Base-by-base conservation (phyloP, 2,113 vertebrate genomes). In the Phoenicopterus ruber region DNA sequence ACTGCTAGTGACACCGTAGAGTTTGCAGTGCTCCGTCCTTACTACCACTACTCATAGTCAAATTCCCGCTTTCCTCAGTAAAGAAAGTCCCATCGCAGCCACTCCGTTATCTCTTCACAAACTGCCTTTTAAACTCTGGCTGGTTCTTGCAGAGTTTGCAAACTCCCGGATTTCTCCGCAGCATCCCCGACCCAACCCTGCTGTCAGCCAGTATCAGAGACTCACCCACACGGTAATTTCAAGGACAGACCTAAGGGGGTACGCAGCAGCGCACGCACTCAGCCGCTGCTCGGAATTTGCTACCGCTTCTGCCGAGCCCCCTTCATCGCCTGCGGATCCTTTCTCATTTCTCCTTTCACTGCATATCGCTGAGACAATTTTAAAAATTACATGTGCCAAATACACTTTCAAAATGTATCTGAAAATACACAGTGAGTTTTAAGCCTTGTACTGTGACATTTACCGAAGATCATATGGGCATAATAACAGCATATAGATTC, bases 11-110 rank as follows among this genome's bases (percentile, higher is more conserved):
- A 46, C 22, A 21, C 25, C 2, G 34, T 5, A n/a, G 63, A 61
- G 22, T 34, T 88, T 40, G 50, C 26, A 57, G 32, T 9, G 40
- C 40, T 63, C 59, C 26, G 46, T 54, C 58, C 79, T 82, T 34
- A 31, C 42, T 31, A 7, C 32, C 0, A 2, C 52, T 67, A 21
- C 49, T 65, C 1, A 0, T 3, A 28, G 63, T 3, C 47, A 11
- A 65, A 70, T 57, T 89, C 44, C 19, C 66, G 85, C 44, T 44
- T 87, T 62, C 22, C 31, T 69, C 47, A 25, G 11, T n/a, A 29
- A 86, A 82, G 17, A 9, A 80, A 90, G 31, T 50, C 42, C 59
- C 86, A 91, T 13, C 31, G 17, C 5, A 72, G 54, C 9, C 44
- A 62, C 17, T 67, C 55, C 8, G 7, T 58, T 31, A 14, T 26